Conservation (phyloP, 2,797 vertebrate species). For the Bovichtus variegatus region DNA sequence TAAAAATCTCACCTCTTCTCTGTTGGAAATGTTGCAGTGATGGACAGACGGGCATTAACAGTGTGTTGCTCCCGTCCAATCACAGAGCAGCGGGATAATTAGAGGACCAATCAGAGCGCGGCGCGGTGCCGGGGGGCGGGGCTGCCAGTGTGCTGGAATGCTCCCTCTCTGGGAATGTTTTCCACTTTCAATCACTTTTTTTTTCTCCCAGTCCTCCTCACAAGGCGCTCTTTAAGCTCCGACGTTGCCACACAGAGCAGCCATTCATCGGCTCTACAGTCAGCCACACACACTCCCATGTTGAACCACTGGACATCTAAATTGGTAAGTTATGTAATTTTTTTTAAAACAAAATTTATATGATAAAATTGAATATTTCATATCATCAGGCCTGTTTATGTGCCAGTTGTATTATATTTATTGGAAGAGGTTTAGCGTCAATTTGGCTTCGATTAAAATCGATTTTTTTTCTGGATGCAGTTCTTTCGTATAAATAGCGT, state of each 20-base stretch:
- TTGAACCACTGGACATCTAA: constrained; percentile 79
- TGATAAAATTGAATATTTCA: constrained; percentile 33
- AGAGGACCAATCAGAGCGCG: constrained; percentile 66
- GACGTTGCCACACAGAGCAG: constrained; percentile 87
- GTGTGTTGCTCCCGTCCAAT: constrained; percentile 58
- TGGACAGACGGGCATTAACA: constrained; percentile 66
- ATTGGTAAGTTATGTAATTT: constrained; percentile 83
- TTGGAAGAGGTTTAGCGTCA: background rate
- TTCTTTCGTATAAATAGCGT: background rate
- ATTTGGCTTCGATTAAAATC: constrained; percentile 3
- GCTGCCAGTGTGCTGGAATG: constrained; percentile 70
- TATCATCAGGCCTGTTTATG: constrained; percentile 6
- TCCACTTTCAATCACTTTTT: constrained; percentile 86
- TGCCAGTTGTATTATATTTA: background rate
- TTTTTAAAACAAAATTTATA: constrained; percentile 38
- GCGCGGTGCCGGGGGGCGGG: constrained; percentile 45
- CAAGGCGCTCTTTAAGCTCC: constrained; percentile 90
- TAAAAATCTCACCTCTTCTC: constrained; percentile 83
- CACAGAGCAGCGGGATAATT: constrained; percentile 49
- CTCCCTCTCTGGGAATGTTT: constrained; percentile 87
- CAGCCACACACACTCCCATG: constrained; percentile 85
- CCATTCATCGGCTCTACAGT: constrained; percentile 87
- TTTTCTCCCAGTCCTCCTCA: constrained; percentile 82
- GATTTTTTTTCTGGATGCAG: constrained; percentile 15
- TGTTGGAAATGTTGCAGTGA: constrained; percentile 74